Percentiles rank a stretch among this genome's conserved stretches.
Evolutionary conservation across 1,140 invertebrate genomes (phyloP).

Genomic region (Pogonomyrmex californicus): DNA sequence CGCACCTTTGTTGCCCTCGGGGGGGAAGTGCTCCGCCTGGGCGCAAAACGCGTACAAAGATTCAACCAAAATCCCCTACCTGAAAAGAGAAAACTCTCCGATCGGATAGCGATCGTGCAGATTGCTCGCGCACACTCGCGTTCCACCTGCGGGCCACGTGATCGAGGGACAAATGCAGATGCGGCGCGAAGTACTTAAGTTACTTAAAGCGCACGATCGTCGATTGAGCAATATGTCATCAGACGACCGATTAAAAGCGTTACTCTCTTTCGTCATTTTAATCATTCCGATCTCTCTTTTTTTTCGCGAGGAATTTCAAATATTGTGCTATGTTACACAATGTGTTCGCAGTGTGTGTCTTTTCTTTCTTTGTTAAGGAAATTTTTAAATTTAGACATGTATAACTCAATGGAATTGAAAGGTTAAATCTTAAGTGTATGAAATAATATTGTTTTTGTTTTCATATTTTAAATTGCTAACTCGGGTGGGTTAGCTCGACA

Average conservation of each 20-base stretch:
- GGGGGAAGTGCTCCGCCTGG: neutral
- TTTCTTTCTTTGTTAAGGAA: too few species aligned
- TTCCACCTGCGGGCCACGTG: conserved; percentile 15
- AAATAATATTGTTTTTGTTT: neutral
- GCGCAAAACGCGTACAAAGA: neutral
- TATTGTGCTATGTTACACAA: too few species aligned
- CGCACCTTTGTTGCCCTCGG: conserved; percentile 74
- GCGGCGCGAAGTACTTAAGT: neutral
- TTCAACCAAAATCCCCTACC: conserved; percentile 25
- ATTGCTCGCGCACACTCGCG: conserved; percentile 6
- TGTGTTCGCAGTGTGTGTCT: too few species aligned
- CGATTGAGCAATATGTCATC: conserved; percentile 14
- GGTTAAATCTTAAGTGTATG: neutral
- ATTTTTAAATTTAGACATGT: too few species aligned
- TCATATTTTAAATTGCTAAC: neutral
- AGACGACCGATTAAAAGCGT: neutral
- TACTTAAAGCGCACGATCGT: neutral
- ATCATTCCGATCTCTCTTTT: too few species aligned
- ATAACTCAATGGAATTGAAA: too few species aligned
- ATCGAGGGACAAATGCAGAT: conserved; percentile 38
- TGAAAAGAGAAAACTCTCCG: conserved; percentile 21
- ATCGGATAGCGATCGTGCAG: neutral
- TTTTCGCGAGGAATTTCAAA: too few species aligned
- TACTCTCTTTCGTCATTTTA: neutral
- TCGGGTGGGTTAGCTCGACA: neutral